Conservation (phyloP, 2,888 invertebrate species). For the Nipponacmea schrenckii region DNA sequence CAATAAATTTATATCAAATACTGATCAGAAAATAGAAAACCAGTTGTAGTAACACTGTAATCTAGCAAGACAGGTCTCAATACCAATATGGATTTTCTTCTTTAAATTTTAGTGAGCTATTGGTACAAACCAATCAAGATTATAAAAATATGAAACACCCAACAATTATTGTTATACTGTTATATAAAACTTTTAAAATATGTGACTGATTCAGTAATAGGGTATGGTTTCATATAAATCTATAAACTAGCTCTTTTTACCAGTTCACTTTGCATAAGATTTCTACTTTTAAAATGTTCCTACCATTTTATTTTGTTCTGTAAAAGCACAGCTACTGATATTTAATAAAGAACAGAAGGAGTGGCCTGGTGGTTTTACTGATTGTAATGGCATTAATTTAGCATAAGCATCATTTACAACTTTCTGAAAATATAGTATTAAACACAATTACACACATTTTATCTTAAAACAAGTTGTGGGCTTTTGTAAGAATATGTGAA, state of each 20-base stretch:
- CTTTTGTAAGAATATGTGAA: too few relatives aligned
- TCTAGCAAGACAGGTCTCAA: too few relatives aligned
- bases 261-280: too few relatives aligned
- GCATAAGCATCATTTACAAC: constrained; percentile 52
- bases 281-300: neutral
- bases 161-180: too few relatives aligned
- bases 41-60: neutral
- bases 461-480: too few relatives aligned
- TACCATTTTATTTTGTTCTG: constrained; percentile 50
- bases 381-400: constrained; percentile 40
- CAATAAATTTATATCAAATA: neutral
- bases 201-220: too few relatives aligned
- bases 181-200: too few relatives aligned
- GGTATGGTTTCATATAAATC: too few relatives aligned
- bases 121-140: too few relatives aligned
- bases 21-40: neutral
- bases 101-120: neutral
- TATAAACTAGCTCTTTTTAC: too few relatives aligned
- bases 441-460: neutral
- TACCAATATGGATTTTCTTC: too few relatives aligned
- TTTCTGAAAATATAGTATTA: constrained; percentile 38
- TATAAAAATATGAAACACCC: too few relatives aligned
- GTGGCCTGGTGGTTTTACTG: constrained; percentile 37
- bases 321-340: constrained; percentile 79
- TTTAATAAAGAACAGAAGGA: constrained; percentile 76